Percentiles rank a stretch among this genome's conserved stretches.
Evolutionary conservation across 2,113 vertebrate species (phyloP).

Genomic region (Ceyx melanurus): DNA sequence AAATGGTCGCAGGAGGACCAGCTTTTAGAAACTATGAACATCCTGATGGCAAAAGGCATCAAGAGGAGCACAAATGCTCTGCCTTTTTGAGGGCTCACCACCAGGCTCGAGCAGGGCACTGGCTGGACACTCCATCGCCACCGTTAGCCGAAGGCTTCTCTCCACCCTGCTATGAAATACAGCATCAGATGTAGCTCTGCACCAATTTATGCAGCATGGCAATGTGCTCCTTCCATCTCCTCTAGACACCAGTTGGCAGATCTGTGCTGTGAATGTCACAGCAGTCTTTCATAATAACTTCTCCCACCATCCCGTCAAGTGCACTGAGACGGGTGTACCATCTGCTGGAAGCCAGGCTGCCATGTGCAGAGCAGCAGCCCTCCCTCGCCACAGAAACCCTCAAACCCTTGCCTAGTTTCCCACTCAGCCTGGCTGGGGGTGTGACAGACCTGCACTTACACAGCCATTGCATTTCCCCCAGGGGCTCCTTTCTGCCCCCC

Average conservation of each 20-base stretch:
- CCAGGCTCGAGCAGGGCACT: background rate
- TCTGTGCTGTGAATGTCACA: slow-evolving; percentile 65
- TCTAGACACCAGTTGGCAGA: slow-evolving; percentile 59
- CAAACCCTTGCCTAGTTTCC: background rate
- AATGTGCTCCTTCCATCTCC: slow-evolving; percentile 12
- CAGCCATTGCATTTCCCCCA: background rate
- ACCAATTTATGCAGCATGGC: slow-evolving; percentile 21
- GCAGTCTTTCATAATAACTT: slow-evolving; percentile 62
- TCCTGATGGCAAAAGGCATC: background rate
- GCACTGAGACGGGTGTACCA: slow-evolving; percentile 7
- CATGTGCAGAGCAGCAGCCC: background rate
- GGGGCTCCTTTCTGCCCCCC: background rate
- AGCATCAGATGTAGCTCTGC: background rate
- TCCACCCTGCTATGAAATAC: background rate
- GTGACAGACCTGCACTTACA: background rate
- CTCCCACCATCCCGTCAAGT: slow-evolving; percentile 58
- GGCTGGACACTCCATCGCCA: background rate
- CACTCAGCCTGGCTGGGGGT: background rate
- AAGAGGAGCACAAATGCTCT: rapidly evolving
- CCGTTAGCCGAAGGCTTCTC: background rate
- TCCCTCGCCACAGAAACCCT: slow-evolving; percentile 18
- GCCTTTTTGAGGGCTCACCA: background rate
- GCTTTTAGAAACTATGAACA: rapidly evolving
- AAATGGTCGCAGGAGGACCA: background rate
- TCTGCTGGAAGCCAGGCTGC: background rate